Evolutionary conservation across 1,140 invertebrate species (phyloP).

Genomic region (Helicoverpa armigera): DNA sequence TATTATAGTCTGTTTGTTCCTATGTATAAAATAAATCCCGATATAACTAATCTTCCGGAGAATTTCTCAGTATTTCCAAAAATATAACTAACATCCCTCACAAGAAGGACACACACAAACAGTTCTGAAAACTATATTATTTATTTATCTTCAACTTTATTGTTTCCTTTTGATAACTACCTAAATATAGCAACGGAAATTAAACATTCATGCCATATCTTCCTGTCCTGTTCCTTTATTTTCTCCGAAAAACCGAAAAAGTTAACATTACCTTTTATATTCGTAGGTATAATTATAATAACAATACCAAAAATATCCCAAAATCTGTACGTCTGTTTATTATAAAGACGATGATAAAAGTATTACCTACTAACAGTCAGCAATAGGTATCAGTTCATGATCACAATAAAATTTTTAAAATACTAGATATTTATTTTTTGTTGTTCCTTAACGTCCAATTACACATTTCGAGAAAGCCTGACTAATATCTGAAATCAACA

Average conservation of each 20-base stretch:
- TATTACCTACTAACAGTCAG: no score
- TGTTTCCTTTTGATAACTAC: not conserved
- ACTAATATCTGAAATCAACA: no score
- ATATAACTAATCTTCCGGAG: not conserved
- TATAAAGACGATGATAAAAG: slow-evolving; percentile 50
- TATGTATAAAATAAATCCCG: not conserved
- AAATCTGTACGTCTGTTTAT: slow-evolving; percentile 37
- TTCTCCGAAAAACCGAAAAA: not conserved
- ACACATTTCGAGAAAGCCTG: no score
- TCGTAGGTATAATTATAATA: not conserved
- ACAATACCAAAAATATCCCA: slow-evolving; percentile 29
- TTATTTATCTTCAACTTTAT: not conserved
- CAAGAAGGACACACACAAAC: not conserved
- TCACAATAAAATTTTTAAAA: no score
- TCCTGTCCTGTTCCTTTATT: not conserved
- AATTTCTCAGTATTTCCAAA: not conserved
- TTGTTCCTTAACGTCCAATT: no score
- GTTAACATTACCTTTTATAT: slow-evolving; percentile 13
- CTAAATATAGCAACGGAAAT: slow-evolving; percentile 18
- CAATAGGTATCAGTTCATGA: no score
- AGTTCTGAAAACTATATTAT: not conserved
- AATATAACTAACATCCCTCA: not conserved
- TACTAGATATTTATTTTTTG: no score
- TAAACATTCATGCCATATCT: slow-evolving; percentile 22
- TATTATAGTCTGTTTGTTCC: no score